Percentiles rank a stretch among this genome's conserved stretches.
Evolutionary conservation across 2,888 invertebrate genomes (phyloP).

Genomic region (Drosophila paranaensis): DNA sequence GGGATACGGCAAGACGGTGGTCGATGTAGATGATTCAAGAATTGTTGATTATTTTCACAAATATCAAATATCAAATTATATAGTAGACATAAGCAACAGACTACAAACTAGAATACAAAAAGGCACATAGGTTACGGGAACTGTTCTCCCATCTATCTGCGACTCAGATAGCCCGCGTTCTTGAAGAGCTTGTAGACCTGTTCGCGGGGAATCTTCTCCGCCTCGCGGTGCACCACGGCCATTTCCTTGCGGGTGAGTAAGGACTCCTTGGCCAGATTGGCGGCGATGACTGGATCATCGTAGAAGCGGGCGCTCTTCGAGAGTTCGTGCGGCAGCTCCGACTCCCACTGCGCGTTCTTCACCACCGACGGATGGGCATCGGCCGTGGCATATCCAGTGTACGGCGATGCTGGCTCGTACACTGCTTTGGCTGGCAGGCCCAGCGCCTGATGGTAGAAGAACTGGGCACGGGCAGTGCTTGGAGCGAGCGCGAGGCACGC

Average conservation of each 20-base stretch:
- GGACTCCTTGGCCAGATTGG: conserved; percentile 90
- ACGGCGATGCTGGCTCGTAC: conserved; percentile 54
- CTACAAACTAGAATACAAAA: conserved; percentile 71
- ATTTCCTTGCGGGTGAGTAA: conserved; percentile 92
- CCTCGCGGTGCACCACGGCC: conserved; percentile 91
- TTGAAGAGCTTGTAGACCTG: conserved; percentile 91
- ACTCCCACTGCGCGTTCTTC: conserved; percentile 89
- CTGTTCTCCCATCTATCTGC: conserved; percentile 59
- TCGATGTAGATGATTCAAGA: background rate
- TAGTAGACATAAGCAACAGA: conserved; percentile 54
- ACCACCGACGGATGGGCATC: conserved; percentile 90
- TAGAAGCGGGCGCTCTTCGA: conserved; percentile 88
- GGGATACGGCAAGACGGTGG: background rate
- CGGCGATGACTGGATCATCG: conserved; percentile 90
- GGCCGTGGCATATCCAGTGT: conserved; percentile 71
- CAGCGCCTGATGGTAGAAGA: conserved; percentile 73
- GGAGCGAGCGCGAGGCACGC: conserved; percentile 43
- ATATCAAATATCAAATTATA: background rate
- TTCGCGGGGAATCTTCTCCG: conserved; percentile 91
- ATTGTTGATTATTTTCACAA: conserved; percentile 8
- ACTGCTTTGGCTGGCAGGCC: conserved; percentile 38
- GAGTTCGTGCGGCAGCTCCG: conserved; percentile 89
- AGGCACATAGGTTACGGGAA: conserved; percentile 67
- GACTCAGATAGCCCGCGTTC: conserved; percentile 87
- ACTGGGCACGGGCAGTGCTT: conserved; percentile 61